Percentiles rank a stretch among this genome's conserved stretches.
Evolutionary conservation across 2,888 invertebrate genomes (phyloP).

Genomic region (Monoplex corrugatus): DNA sequence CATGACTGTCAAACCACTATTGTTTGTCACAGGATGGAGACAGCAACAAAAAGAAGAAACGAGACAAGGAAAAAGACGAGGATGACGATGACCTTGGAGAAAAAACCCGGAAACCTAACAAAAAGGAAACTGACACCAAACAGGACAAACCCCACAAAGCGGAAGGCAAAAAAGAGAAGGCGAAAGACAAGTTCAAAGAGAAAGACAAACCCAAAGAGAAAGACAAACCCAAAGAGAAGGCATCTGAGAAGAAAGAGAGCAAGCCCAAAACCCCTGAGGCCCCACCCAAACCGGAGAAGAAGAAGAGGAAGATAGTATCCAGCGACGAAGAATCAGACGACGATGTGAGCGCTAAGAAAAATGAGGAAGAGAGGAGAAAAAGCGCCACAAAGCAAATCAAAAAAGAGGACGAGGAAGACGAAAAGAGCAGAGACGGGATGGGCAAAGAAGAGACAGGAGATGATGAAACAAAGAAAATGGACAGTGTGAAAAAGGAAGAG

Average conservation of each 20-base stretch:
- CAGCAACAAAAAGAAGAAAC: conserved; percentile 51
- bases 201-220: neutral
- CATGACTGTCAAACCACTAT: too few species aligned
- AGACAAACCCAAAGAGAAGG: neutral
- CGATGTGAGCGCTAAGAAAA: neutral
- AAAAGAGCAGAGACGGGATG: conserved; percentile 38
- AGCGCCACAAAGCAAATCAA: too few species aligned
- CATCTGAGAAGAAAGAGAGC: conserved; percentile 40
- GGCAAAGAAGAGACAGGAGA: conserved; percentile 42
- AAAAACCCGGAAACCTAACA: conserved; percentile 43
- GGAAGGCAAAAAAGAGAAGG: conserved; percentile 9
- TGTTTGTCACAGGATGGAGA: conserved; percentile 44
- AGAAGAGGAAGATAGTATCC: conserved; percentile 46
- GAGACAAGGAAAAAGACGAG: conserved; percentile 54
- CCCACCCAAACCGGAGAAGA: conserved; percentile 19
- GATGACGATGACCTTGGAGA: conserved; percentile 71
- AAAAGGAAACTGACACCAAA: conserved; percentile 35
- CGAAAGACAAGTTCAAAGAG: conserved; percentile 27
- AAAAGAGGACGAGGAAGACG: too few species aligned
- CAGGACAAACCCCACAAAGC: conserved; percentile 34
- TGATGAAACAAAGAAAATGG: conserved; percentile 24
- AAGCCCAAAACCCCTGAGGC: neutral
- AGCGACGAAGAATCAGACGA: conserved; percentile 49
- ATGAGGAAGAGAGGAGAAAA: conserved; percentile 41
- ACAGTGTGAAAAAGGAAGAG: conserved; percentile 37